These are phyloP conservation scores for Hipposideros larvatus DNA, from an alignment of 2,797 vertebrate genomes.

Conservation along the genomic window DNA sequence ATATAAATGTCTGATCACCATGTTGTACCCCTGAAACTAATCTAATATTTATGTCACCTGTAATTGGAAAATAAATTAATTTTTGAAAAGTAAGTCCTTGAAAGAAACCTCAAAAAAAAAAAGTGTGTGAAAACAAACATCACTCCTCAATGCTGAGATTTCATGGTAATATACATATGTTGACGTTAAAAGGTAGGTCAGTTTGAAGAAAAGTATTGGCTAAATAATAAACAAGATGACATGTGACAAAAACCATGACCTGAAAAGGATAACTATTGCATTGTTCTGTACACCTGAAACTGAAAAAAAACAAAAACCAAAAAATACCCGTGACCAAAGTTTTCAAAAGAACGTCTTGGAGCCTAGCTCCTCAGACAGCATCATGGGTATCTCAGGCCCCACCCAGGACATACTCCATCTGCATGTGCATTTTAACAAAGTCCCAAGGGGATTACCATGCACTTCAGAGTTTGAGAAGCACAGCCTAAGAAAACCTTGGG, in stretches of 20 bases:
- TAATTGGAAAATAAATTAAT: not conserved
- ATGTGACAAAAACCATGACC: not conserved
- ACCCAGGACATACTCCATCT: not conserved
- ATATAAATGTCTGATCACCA: not conserved
- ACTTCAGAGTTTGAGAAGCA: not conserved
- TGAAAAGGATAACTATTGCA: too few relatives aligned
- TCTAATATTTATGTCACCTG: not conserved
- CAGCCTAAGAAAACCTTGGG: not conserved
- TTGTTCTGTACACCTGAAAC: too few relatives aligned
- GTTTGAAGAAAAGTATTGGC: not conserved
- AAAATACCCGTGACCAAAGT: not conserved
- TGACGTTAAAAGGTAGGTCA: not conserved
- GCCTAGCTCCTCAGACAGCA: not conserved
- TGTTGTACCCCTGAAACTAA: too few relatives aligned
- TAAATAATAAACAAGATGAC: not conserved
- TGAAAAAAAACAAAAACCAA: too few relatives aligned
- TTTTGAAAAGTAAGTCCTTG: not conserved
- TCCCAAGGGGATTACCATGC: not conserved
- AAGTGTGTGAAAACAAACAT: not conserved
- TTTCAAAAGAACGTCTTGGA: not conserved
- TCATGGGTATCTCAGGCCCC: not conserved
- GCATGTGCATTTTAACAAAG: not conserved
- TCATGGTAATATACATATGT: not conserved
- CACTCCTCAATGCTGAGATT: not conserved
- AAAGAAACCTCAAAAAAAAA: not conserved